Evolutionary conservation across 2,113 vertebrate genomes (phyloP).

Genomic region (Hiodon alosoides): DNA sequence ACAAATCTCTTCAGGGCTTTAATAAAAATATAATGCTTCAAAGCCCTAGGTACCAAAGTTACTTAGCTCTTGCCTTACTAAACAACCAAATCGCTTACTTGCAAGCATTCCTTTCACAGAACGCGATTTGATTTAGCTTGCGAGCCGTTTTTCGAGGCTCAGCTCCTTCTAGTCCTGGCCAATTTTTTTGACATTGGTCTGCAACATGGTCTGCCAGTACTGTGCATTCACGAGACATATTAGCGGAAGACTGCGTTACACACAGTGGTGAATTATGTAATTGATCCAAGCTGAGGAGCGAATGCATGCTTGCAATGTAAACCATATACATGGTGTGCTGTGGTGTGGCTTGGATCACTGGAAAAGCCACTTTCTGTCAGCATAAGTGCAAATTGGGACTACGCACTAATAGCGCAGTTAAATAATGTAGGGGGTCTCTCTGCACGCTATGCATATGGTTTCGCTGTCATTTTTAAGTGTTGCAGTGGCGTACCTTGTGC

Average conservation of each 20-base stretch:
- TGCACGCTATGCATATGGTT: conserved; percentile 12
- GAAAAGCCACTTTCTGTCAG: not conserved
- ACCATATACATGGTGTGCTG: conserved; percentile 20
- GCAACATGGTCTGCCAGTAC: not conserved
- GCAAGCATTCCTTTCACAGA: too few relatives aligned
- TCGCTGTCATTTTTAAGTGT: not conserved
- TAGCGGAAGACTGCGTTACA: not conserved
- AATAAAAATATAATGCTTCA: too few relatives aligned
- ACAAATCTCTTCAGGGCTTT: too few relatives aligned
- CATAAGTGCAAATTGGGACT: not conserved
- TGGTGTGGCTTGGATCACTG: not conserved
- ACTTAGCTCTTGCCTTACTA: too few relatives aligned
- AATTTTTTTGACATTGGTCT: too few relatives aligned
- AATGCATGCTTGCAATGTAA: not conserved
- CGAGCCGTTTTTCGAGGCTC: too few relatives aligned
- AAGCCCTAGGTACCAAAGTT: too few relatives aligned
- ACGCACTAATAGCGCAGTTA: not conserved
- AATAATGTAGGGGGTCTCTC: not conserved
- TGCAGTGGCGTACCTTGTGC: not conserved
- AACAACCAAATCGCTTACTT: too few relatives aligned
- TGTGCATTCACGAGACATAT: not conserved
- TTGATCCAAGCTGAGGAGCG: not conserved
- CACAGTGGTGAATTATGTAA: not conserved
- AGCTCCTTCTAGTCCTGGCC: too few relatives aligned
- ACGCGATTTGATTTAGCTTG: too few relatives aligned